These are phyloP conservation scores for Aphodius sticticus DNA, from an alignment of 2,888 invertebrate species.

Conservation along the genomic window DNA sequence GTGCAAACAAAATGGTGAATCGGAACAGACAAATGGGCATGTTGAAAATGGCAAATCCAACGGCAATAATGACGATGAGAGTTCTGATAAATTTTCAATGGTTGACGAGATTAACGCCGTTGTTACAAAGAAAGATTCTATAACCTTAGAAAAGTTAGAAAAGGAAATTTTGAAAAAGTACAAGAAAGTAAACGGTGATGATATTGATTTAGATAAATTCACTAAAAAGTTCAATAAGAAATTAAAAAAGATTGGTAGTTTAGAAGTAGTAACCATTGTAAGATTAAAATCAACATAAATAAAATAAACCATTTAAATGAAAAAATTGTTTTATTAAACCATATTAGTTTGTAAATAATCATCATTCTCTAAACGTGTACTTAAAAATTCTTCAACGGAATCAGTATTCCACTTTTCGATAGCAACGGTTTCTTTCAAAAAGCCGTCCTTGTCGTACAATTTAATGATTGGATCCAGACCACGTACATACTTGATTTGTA, in stretches of 20 bases:
- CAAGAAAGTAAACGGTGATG: constrained; percentile 57
- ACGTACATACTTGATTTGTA: constrained; percentile 90
- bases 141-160: constrained; percentile 76
- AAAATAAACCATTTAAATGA: constrained; percentile 23
- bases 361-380: constrained; percentile 78
- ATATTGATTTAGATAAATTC: constrained; percentile 69
- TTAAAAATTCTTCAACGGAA: constrained; percentile 95
- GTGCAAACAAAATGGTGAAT: background rate
- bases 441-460: constrained; percentile 83
- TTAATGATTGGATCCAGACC: constrained; percentile 95
- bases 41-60: constrained; percentile 15
- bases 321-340: constrained; percentile 28
- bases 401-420: constrained; percentile 99
- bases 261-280: constrained; percentile 70
- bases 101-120: constrained; percentile 37
- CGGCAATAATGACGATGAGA: background rate
- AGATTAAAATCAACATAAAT: constrained; percentile 35
- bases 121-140: constrained; percentile 63
- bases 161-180: constrained; percentile 79
- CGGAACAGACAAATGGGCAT: constrained; percentile 22
- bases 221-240: constrained; percentile 77
- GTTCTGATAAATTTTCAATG: constrained; percentile 37
- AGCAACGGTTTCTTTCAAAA: constrained; percentile 87
- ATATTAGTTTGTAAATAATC: constrained; percentile 58
- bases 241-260: constrained; percentile 70